Conservation (phyloP, 2,113 vertebrate species). For the Forbesichthys papilliferus region DNA sequence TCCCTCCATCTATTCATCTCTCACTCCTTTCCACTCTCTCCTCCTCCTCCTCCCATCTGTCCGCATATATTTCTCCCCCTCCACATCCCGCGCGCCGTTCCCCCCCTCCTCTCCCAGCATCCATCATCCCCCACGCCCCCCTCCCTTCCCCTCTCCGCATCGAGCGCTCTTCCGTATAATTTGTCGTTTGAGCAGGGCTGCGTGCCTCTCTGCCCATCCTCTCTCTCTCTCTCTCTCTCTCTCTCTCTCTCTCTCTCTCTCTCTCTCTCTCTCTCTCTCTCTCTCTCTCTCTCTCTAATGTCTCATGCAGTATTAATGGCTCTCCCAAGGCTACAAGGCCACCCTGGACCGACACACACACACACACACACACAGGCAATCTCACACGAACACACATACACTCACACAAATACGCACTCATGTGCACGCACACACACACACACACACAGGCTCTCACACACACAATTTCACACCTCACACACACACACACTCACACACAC, state of each 20-base stretch:
- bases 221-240: slow-evolving; percentile 6
- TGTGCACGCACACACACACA: neutral
- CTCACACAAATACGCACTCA: slow-evolving; percentile 6
- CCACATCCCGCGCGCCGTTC: neutral
- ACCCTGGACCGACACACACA: slow-evolving; percentile 15
- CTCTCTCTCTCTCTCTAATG: slow-evolving; percentile 3
- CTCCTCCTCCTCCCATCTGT: neutral
- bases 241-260: neutral
- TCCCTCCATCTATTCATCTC: slow-evolving; percentile 1
- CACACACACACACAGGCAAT: neutral
- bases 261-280: neutral
- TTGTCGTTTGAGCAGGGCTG: too few relatives aligned
- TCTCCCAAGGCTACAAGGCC: slow-evolving; percentile 47
- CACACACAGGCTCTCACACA: too few relatives aligned
- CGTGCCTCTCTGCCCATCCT: neutral
- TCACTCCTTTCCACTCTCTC: neutral
- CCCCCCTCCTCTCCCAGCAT: neutral
- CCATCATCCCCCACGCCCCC: neutral
- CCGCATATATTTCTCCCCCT: neutral
- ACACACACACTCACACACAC: too few relatives aligned
- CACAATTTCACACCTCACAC: too few relatives aligned
- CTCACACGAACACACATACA: too few relatives aligned
- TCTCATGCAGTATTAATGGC: slow-evolving; percentile 55
- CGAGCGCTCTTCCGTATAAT: too few relatives aligned
- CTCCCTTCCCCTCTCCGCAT: slow-evolving; percentile 19